Percentiles rank a stretch among this genome's conserved stretches.
Conservation (phyloP, 2,888 invertebrate genomes). For the Drosophila antonietae region DNA sequence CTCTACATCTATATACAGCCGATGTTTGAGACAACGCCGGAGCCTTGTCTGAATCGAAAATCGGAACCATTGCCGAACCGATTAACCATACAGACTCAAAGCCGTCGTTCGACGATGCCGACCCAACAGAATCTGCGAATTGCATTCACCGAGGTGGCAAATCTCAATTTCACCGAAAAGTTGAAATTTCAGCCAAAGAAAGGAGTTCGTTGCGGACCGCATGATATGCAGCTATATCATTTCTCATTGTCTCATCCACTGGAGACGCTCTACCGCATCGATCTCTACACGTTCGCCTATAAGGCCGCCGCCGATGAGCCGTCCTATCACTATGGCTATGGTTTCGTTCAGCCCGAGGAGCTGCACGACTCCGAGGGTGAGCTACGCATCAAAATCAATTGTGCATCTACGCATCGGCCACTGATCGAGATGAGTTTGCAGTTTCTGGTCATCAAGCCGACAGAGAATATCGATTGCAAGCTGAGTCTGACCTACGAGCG, state of each 20-base stretch:
- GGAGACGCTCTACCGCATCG: slow-evolving; percentile 91
- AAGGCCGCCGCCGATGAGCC: slow-evolving; percentile 88
- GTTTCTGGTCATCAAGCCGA: slow-evolving; percentile 85
- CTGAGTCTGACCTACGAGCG: slow-evolving; percentile 88
- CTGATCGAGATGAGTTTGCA: slow-evolving; percentile 90
- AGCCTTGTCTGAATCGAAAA: slow-evolving; percentile 3
- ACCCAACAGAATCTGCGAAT: slow-evolving; percentile 54
- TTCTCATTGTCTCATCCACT: slow-evolving; percentile 89
- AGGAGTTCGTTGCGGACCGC: slow-evolving; percentile 89
- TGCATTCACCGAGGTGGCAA: slow-evolving; percentile 87
- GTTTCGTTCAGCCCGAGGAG: slow-evolving; percentile 93
- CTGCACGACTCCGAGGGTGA: slow-evolving; percentile 90
- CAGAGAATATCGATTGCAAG: slow-evolving; percentile 34
- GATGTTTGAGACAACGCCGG: slow-evolving; percentile 85
- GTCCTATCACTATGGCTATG: slow-evolving; percentile 94
- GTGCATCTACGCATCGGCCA: slow-evolving; percentile 92
- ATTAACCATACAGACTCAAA: neutral
- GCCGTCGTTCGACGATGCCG: slow-evolving; percentile 67
- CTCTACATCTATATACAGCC: slow-evolving; percentile 90
- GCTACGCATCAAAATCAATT: slow-evolving; percentile 91
- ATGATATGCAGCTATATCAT: slow-evolving; percentile 92
- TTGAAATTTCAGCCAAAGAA: slow-evolving; percentile 89
- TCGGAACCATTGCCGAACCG: neutral
- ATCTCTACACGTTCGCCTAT: slow-evolving; percentile 91
- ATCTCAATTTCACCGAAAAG: slow-evolving; percentile 86